Evolutionary conservation across 64 coral and sea anemone genomes (phyloP), one percentile per base, ranked within the genome.

Genomic region (Montipora cactus): DNA sequence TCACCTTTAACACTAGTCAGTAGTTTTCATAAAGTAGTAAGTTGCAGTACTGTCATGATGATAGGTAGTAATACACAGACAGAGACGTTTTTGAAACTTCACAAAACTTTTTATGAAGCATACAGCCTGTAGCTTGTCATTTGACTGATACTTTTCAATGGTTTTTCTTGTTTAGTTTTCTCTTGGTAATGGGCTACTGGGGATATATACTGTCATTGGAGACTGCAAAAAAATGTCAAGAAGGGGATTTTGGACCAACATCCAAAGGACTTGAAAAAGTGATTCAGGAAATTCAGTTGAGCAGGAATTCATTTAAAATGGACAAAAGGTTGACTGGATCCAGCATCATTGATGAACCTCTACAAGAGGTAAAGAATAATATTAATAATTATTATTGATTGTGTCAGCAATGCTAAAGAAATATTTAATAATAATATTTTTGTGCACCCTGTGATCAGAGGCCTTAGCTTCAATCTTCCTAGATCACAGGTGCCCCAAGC

Each of bases 331-430:
- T 99, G 19, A 99, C 97, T 67, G 97, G 97, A 5, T 95, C 97
- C 18, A 99, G 92, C 69, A 99, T 99, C 55, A 99, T 99, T 92
- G 97, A 99, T 92, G 97, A 99, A 89, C 97, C 97, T 57, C 87
- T 99, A 59, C 97, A 99, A 25, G 97, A 99, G 95, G 97, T 98
- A 91, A 37, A 37, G 37, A 37, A 37, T 37, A 0, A 37, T 37
- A 37, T 2, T 37, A 37, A 37, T 37, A 2, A 2, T 37, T 37
- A 37, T 37, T 37, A 37, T 37, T 37, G 37, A 37, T 37, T 37
- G 37, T 37, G 37, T 37, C 37, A 37, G 37, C 37, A 37, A 0
- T 1, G 37, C 2, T 37, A 37, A 37, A 37, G 37, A 37, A 37
- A 37, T 37, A 37, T 37, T 37, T 37, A 37, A 37, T 37, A 37